Evolutionary conservation across 1,140 invertebrate genomes (phyloP), one percentile per base, ranked within the genome.

Genomic region (Lasioglossum albipes): DNA sequence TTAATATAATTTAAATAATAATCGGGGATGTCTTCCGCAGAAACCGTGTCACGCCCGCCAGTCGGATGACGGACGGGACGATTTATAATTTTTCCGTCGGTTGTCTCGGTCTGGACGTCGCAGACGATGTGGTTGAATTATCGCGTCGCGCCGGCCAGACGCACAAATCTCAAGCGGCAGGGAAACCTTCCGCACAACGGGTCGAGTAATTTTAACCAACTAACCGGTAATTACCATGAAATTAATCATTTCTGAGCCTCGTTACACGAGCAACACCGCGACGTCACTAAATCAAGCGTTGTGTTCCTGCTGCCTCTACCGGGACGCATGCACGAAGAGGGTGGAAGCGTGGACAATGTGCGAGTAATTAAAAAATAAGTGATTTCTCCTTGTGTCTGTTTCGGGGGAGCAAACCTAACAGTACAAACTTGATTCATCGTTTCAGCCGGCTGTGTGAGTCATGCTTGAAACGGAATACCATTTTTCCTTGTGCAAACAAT

Each of bases 151-250:
- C 57, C 54, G 65, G 61, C 75, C 86, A 88, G 89, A 90, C 87
- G 52, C 85, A 90, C 91, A 92, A 92, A 90, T 92, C 90, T 91
- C 77, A 61, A 27, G 18, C 27, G 62, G 41, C 74, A 71, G 45
- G 79, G 70, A 79, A 82, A 71, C 62, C 70, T 76, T 72, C 73
- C 75, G 75, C 59, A 57, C 22, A 62, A 16, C 75, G n/a, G 54
- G 79, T 69, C 82, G 84, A 86, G 86, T 90, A 88, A 89, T 89
- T 89, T 89, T 85, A 87, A 86, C 83, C 84, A 82, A 81, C 79
- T 84, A 83, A 85, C 84, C 82, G 84, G 88, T 90, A 90, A 90
- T 91, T 91, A 91, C 88, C 85, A 65, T 79, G 84, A 75, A 92
- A 90, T 91, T 90, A 91, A 92, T 92, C 89, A 90, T 91, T 90